Conservation (phyloP, 2,888 invertebrate genomes). For the Eupelmus urozonus region DNA sequence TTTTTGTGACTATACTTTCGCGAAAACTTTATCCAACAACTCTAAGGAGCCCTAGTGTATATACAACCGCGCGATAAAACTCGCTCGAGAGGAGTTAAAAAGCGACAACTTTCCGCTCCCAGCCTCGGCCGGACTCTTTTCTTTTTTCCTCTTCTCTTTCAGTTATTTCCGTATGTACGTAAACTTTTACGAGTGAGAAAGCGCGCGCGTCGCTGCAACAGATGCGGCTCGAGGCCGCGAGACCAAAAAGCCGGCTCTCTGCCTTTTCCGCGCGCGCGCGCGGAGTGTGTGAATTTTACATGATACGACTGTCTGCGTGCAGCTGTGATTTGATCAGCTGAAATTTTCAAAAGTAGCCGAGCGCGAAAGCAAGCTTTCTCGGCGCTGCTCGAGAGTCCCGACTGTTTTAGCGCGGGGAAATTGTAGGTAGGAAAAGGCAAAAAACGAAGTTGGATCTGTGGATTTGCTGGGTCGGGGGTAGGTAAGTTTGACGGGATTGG, state of each 20-base stretch:
- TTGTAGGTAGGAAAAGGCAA: too few species aligned
- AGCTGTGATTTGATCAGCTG: slow-evolving; percentile 13
- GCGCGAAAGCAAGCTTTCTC: too few species aligned
- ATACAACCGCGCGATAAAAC: slow-evolving; percentile 19
- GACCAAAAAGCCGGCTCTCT: neutral
- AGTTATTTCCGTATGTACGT: slow-evolving; percentile 14
- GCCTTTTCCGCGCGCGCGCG: too few species aligned
- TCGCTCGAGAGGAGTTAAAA: slow-evolving; percentile 9
- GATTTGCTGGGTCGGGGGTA: too few species aligned
- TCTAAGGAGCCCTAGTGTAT: neutral
- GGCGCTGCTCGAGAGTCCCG: neutral
- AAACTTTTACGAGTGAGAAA: slow-evolving; percentile 39
- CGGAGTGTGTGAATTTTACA: slow-evolving; percentile 9
- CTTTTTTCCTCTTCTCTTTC: slow-evolving; percentile 4
- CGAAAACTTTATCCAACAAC: slow-evolving; percentile 6
- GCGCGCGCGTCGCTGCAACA: neutral
- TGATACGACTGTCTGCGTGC: neutral
- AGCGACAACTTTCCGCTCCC: slow-evolving; percentile 32
- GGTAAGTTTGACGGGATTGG: too few species aligned
- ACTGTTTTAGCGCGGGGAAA: neutral
- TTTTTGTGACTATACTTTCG: neutral
- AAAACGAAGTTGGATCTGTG: too few species aligned
- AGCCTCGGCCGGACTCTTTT: too few species aligned
- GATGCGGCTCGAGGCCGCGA: slow-evolving; percentile 7
- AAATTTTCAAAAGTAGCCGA: neutral